Conservation (phyloP, 2,113 vertebrate species). For the Lamprotornis superbus region DNA sequence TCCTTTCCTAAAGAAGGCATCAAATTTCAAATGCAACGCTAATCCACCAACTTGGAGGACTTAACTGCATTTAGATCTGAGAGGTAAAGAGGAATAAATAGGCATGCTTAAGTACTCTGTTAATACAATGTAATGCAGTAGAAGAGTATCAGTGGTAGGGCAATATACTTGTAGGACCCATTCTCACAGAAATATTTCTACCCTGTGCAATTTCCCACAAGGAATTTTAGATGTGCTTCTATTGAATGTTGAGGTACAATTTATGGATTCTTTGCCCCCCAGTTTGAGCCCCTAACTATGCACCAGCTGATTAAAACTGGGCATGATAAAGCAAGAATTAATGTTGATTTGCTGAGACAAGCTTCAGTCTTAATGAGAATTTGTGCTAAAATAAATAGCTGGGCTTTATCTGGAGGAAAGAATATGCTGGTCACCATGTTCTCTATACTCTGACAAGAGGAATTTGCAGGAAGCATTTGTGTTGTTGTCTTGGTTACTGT, state of each 20-base stretch:
- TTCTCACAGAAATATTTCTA: not conserved
- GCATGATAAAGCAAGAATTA: not conserved
- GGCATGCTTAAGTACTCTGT: not conserved
- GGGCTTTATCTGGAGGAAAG: not conserved
- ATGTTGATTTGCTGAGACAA: not conserved
- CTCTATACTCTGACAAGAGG: not conserved
- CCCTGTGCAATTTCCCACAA: not conserved
- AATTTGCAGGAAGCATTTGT: not conserved
- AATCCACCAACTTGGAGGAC: not conserved
- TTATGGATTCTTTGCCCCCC: not conserved
- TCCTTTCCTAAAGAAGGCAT: not conserved
- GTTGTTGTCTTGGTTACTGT: slow-evolving; percentile 6
- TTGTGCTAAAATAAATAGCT: not conserved
- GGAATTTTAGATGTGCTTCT: not conserved
- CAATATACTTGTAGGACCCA: not conserved
- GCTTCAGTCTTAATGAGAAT: not conserved
- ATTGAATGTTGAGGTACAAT: not conserved
- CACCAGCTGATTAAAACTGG: not conserved
- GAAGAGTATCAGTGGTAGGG: not conserved
- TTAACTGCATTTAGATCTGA: not conserved
- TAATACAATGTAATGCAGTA: not conserved
- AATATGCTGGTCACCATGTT: not conserved
- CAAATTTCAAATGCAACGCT: not conserved
- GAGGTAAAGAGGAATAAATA: not conserved
- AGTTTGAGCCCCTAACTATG: not conserved